phyloP scores from a whole-genome alignment of 2,888 invertebrate genomes.

The Drosophila mercatorum region DNA sequence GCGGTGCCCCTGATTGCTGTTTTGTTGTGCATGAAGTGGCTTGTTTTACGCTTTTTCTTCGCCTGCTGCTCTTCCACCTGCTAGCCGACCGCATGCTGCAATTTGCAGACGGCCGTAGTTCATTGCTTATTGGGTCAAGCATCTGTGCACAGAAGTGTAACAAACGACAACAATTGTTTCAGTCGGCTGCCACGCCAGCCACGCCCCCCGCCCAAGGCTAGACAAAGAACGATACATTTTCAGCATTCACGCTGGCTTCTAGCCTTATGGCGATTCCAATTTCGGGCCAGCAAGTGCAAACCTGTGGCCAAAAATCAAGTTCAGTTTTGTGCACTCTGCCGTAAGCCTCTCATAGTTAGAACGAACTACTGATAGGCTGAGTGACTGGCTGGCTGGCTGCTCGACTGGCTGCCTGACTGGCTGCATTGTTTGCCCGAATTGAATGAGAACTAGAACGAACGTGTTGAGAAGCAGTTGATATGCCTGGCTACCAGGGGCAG shows the following conservation, averaged over 20 bases:
- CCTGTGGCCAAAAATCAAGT: slow-evolving; percentile 62
- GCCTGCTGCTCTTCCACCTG: background rate
- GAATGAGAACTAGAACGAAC: slow-evolving; percentile 24
- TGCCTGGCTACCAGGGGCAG: slow-evolving; percentile 14
- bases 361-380: slow-evolving; percentile 6
- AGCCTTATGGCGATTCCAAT: slow-evolving; percentile 11
- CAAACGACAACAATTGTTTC: slow-evolving; percentile 70
- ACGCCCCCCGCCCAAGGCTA: slow-evolving; percentile 2
- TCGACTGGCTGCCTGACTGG: slow-evolving; percentile 17
- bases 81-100: slow-evolving; percentile 4
- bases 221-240: slow-evolving; percentile 16
- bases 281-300: slow-evolving; percentile 11
- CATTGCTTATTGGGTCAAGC: slow-evolving; percentile 73
- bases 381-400: slow-evolving; percentile 14
- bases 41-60: slow-evolving; percentile 33
- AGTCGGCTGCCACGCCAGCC: slow-evolving; percentile 27
- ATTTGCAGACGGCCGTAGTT: slow-evolving; percentile 33
- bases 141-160: slow-evolving; percentile 50
- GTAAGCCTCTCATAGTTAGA: slow-evolving; percentile 19
- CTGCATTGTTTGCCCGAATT: slow-evolving; percentile 35
- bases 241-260: slow-evolving; percentile 27
- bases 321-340: slow-evolving; percentile 64
- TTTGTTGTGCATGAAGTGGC: slow-evolving; percentile 56
- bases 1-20: slow-evolving; percentile 41
- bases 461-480: slow-evolving; percentile 16